Percentiles rank a stretch among this genome's conserved stretches.
These are phyloP conservation scores for Hirtodrosophila histrioides DNA, from an alignment of 2,888 invertebrate genomes.

Conservation along the genomic window DNA sequence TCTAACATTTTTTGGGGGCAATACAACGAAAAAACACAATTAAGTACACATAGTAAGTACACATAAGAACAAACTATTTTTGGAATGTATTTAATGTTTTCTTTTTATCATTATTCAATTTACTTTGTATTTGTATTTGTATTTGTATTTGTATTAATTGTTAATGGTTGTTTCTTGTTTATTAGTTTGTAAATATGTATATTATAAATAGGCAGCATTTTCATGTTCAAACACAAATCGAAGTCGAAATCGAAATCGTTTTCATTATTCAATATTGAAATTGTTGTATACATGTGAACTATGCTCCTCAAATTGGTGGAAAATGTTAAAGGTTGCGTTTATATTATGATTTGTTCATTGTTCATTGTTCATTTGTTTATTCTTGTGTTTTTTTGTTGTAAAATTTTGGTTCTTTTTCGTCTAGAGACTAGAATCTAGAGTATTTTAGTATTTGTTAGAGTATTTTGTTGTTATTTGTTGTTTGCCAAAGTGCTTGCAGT, in stretches of 20 bases:
- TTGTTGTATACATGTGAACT: conserved; percentile 40
- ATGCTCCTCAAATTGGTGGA: conserved; percentile 70
- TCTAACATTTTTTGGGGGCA: conserved; percentile 29
- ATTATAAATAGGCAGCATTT: conserved; percentile 70
- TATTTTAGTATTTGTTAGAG: conserved; percentile 49
- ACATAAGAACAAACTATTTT: conserved; percentile 40
- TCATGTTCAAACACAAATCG: conserved; percentile 43
- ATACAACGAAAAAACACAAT: conserved; percentile 29
- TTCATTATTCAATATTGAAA: conserved; percentile 19
- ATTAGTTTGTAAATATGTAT: conserved; percentile 59
- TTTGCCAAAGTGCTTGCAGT: conserved; percentile 34
- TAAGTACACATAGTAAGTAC: conserved; percentile 9
- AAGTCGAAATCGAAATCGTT: conserved; percentile 39
- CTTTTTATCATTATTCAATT: not conserved
- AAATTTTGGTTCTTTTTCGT: conserved; percentile 75
- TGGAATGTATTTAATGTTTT: conserved; percentile 17
- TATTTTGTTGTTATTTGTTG: conserved; percentile 17
- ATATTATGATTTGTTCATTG: not conserved
- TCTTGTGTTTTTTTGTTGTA: conserved; percentile 50
- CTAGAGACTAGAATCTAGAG: conserved; percentile 63
- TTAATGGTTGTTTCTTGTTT: conserved; percentile 14
- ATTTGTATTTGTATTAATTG: conserved; percentile 20
- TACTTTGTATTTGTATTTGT: conserved; percentile 5
- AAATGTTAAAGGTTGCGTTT: conserved; percentile 55
- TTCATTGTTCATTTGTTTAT: too few species aligned